Evolutionary conservation across 1,140 invertebrate genomes (phyloP).

Genomic region (Eueides isabella): DNA sequence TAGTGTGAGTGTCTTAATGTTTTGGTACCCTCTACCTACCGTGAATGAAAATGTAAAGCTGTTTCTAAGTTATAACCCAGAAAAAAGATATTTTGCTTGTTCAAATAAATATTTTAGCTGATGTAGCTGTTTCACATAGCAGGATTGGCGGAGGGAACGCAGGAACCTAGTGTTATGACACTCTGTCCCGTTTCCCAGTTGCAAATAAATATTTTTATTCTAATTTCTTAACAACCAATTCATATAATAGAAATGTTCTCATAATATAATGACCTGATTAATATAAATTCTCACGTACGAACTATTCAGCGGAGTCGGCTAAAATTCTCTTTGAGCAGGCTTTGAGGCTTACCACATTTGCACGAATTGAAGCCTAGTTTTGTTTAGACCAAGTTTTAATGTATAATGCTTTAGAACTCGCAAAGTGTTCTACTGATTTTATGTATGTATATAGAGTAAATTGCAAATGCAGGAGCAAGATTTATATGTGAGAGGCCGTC

Average conservation of each 20-base stretch:
- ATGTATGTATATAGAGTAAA: neutral
- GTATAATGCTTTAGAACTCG: slow-evolving; percentile 16
- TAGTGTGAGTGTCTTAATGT: no score
- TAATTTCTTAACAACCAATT: neutral
- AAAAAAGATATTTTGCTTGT: no score
- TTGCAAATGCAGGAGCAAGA: neutral
- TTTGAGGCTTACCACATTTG: slow-evolving; percentile 27
- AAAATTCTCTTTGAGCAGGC: slow-evolving; percentile 24
- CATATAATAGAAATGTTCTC: slow-evolving; percentile 3
- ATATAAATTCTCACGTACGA: slow-evolving; percentile 13
- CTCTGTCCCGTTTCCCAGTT: no score
- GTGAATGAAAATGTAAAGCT: no score
- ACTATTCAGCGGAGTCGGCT: slow-evolving; percentile 4
- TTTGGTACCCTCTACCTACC: no score
- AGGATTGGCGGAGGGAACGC: no score
- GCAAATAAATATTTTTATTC: no score
- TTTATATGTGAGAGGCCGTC: neutral
- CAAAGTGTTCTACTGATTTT: slow-evolving; percentile 3
- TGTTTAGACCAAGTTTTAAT: slow-evolving; percentile 17
- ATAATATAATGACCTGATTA: slow-evolving; percentile 13
- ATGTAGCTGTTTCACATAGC: no score
- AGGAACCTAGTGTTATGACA: no score
- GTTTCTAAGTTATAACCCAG: no score
- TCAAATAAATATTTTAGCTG: no score
- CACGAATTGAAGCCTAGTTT: slow-evolving; percentile 27